phyloP scores from a whole-genome alignment of 2,888 invertebrate species.

The Caenorhabditis plicata region DNA sequence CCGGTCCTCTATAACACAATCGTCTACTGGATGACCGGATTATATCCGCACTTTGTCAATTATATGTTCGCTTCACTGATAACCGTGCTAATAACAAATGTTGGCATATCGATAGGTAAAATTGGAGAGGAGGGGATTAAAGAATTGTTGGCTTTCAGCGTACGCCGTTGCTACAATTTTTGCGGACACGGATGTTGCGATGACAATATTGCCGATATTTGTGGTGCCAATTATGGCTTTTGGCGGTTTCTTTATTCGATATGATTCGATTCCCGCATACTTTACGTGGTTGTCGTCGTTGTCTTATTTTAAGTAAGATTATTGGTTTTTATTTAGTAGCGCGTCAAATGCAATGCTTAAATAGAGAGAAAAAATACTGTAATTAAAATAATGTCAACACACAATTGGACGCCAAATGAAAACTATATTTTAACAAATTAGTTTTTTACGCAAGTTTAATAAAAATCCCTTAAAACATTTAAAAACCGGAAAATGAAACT shows the following conservation, averaged over 20 bases:
- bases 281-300: slow-evolving; percentile 48
- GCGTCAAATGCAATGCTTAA: neutral
- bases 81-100: slow-evolving; percentile 46
- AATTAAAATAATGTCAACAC: neutral
- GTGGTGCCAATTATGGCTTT: slow-evolving; percentile 90
- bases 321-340: neutral
- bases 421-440: too few relatives aligned
- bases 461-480: too few relatives aligned
- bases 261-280: slow-evolving; percentile 69
- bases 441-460: too few relatives aligned
- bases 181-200: slow-evolving; percentile 81
- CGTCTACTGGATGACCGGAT: slow-evolving; percentile 80
- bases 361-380: neutral
- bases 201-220: slow-evolving; percentile 85
- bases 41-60: slow-evolving; percentile 48
- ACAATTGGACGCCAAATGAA: too few relatives aligned
- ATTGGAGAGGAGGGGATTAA: neutral
- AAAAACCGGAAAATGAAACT: too few relatives aligned
- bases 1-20: slow-evolving; percentile 81
- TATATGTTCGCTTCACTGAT: slow-evolving; percentile 73
- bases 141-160: slow-evolving; percentile 72
- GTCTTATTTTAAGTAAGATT: slow-evolving; percentile 44
- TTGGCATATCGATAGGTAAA: slow-evolving; percentile 48
- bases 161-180: slow-evolving; percentile 87
- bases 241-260: slow-evolving; percentile 90